Evolutionary conservation across 2,888 invertebrate species (phyloP).

Genomic region (Agelastica alni): DNA sequence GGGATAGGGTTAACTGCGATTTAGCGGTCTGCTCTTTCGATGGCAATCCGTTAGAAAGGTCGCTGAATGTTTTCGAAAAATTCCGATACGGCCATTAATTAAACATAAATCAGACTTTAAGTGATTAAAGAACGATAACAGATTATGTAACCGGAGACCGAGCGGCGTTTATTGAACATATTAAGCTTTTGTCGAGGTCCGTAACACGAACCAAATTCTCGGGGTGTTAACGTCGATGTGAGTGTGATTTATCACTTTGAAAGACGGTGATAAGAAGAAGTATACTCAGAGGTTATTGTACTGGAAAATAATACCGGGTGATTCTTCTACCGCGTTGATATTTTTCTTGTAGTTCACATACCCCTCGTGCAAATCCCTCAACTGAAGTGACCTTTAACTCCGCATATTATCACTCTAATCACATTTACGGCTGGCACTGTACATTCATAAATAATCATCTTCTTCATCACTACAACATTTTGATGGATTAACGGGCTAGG

Average conservation of each 20-base stretch:
- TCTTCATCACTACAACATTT: neutral
- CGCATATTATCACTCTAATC: no score
- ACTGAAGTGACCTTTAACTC: no score
- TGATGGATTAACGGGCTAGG: neutral
- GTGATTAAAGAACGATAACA: conserved; percentile 33
- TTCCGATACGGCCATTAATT: no score
- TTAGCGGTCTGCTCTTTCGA: no score
- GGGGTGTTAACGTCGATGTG: conserved; percentile 28
- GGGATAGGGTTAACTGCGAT: no score
- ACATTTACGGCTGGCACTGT: no score
- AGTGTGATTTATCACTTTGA: conserved; percentile 23
- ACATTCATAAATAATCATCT: no score
- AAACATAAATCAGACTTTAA: conserved; percentile 33
- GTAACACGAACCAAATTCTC: conserved; percentile 27
- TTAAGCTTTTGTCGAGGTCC: conserved; percentile 25
- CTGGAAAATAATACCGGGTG: neutral
- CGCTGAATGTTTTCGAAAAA: no score
- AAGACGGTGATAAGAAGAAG: conserved; percentile 17
- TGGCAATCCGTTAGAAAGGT: no score
- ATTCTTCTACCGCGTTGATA: no score
- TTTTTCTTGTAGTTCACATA: no score
- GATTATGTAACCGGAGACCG: conserved; percentile 18
- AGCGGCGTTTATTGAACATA: conserved; percentile 25
- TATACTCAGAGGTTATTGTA: neutral
- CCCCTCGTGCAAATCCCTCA: no score